Base-by-base conservation (phyloP, 2,797 vertebrate species). In the Leptoclinus maculatus region DNA sequence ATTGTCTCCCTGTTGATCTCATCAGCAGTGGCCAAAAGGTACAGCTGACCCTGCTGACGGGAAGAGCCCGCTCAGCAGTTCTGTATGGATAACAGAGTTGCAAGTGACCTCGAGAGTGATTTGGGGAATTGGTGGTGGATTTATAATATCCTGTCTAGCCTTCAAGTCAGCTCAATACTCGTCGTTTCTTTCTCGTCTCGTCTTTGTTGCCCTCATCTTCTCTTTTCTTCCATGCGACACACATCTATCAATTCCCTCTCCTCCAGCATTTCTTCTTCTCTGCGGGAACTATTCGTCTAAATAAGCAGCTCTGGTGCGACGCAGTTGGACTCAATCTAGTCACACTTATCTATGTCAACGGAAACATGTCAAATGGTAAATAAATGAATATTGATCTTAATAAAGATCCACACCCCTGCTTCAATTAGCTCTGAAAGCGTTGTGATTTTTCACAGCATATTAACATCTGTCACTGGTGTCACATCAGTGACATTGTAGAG, bases 11-110 rank as follows among this genome's bases (percentile, higher is more conserved):
- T 51, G 67, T 68, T 67, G 63, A 82, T 78, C 60, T 65, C 70
- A 76, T 82, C 78, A 64, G 85, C 54, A 13, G 25, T n/a, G 66
- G 73, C 60, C 65, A 69, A 54, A 73, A 78, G 76, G 76, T 25
- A 85, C 76, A 57, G 72, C 83, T 82, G 87, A 86, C 68, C 82
- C 79, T 6, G 87, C 80, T 69, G 66, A 70, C 59, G 32, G 5
- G 19, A 72, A 76, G 60, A 64, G 84, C 72, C 70, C 78, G 80
- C 78, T 90, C 89, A 89, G 87, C 92, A 79, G 45, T 88, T 87
- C 64, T 81, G 68, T 62, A 8, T 47, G 79, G 78, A 83, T 79
- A 80, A 84, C 62, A 63, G 64, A 72, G 69, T 43, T 45, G 67
- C 64, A 29, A 49, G 83, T 82, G 83, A 90, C 87, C 81, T 81